Evolutionary conservation across 53 echinoderm and acorn worm genomes (phyloP), one percentile per base, ranked within the genome.

Genomic region (Patiria pectinifera): DNA sequence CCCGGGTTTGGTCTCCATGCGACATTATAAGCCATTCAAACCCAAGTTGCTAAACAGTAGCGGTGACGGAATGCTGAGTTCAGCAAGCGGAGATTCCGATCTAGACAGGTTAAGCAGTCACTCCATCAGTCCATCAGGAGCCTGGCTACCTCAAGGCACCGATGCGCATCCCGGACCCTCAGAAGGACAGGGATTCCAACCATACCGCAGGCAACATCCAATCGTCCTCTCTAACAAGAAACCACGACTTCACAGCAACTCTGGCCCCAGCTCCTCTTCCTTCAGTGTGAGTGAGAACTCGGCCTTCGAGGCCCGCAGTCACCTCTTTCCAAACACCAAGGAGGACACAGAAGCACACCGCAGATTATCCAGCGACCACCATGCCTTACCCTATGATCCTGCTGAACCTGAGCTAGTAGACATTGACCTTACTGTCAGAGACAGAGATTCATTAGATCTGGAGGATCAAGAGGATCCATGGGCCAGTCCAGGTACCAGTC

Each of bases 401-500:
- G 69, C 86, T 7, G 81, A 87, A 7, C 82, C 72, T 8, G 93
- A 93, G 82, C 71, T 79, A 21, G 83, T 82, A 13, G 93, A 93
- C 63, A 88, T 87, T 45, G 87, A 87, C 82, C 87, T 82, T 16
- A 82, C 88, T 4, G 74, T 24, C 16, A 45, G 93, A 48, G 93
- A 70, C 25, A 22, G 87, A 13, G 70, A 86, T 35, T 92, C 81
- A 45, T 45, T 70, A 11, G 86, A 86, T 26, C 24, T 92, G 3
- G 92, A 92, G 19, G 86, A 92, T 18, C 81, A 86, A 15, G 92
- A 92, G 44, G 88, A 87, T 24, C 87, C 87, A 60, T 93, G 93
- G 93, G 83, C 82, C 62, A 93, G 93, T 86, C 93, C 93, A 19
- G 88, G 87, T 74, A 93, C 93, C 1, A 93, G 93, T 80, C 76